These are phyloP conservation scores for Tortricodes alternella DNA, from an alignment of 2,888 invertebrate genomes.

Conservation along the genomic window DNA sequence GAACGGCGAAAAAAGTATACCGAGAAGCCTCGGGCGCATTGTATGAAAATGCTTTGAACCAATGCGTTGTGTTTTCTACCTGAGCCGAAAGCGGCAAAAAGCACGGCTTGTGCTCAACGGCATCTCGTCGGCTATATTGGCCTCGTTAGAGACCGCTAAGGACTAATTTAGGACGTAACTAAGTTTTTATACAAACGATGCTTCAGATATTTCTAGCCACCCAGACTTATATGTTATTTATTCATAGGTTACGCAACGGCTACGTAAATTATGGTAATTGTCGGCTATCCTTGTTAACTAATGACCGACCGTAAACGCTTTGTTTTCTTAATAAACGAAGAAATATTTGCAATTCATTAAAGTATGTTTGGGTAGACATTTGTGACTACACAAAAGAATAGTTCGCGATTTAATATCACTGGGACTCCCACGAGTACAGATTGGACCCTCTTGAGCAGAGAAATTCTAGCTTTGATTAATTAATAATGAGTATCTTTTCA, in stretches of 20 bases:
- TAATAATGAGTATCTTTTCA: not conserved
- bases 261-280: conserved; percentile 50
- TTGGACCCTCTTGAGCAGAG: not conserved
- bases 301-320: conserved; percentile 50
- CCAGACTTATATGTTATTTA: conserved; percentile 27
- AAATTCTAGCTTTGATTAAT: not conserved
- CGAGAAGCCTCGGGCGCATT: conserved; percentile 78
- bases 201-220: conserved; percentile 21
- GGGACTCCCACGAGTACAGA: conserved; percentile 22
- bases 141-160: conserved; percentile 69
- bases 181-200: conserved; percentile 61
- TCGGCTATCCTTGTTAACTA: conserved; percentile 46
- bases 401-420: conserved; percentile 14
- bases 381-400: conserved; percentile 18
- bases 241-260: conserved; percentile 43
- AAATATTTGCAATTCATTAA: conserved; percentile 42
- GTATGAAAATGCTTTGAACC: conserved; percentile 77
- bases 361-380: conserved; percentile 38
- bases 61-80: conserved; percentile 73
- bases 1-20: conserved; percentile 69
- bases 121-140: conserved; percentile 71
- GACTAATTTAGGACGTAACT: conserved; percentile 72
- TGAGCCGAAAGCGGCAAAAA: conserved; percentile 71
- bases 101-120: conserved; percentile 64
- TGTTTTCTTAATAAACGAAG: conserved; percentile 47